Conservation (phyloP, 1,140 invertebrate species). For the Brachionus rotundiformis region DNA sequence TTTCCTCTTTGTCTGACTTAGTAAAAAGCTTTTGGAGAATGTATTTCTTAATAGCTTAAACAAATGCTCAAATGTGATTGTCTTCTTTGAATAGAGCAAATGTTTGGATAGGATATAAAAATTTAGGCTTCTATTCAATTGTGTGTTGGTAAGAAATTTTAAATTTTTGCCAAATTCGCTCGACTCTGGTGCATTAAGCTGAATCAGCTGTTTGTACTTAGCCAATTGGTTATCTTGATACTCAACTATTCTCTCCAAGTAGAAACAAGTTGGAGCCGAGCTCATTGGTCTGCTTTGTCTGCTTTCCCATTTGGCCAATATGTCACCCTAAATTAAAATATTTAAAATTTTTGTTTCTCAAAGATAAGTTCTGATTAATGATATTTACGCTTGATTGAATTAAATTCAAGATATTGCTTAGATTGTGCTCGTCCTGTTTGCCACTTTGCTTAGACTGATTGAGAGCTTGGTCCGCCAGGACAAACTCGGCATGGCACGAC, state of each 20-base stretch:
- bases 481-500: background rate
- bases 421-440: background rate
- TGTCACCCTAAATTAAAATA: background rate
- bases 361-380: background rate
- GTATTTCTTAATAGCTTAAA: background rate
- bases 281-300: background rate
- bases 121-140: background rate
- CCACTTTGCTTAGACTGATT: background rate
- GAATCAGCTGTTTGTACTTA: background rate
- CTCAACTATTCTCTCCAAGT: background rate
- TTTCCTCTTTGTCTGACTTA: background rate
- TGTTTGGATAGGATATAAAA: background rate
- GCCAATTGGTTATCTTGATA: background rate
- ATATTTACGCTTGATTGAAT: slow-evolving; percentile 9
- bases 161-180: background rate
- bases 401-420: background rate
- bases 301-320: background rate
- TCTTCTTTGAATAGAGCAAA: background rate
- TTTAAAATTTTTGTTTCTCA: background rate
- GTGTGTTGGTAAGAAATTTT: background rate
- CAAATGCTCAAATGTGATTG: background rate
- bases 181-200: background rate
- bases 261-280: background rate
- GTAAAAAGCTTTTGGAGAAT: background rate
- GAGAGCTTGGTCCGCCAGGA: background rate